Base-by-base conservation (phyloP, 2,113 vertebrate species). In the Spermophilus dauricus region DNA sequence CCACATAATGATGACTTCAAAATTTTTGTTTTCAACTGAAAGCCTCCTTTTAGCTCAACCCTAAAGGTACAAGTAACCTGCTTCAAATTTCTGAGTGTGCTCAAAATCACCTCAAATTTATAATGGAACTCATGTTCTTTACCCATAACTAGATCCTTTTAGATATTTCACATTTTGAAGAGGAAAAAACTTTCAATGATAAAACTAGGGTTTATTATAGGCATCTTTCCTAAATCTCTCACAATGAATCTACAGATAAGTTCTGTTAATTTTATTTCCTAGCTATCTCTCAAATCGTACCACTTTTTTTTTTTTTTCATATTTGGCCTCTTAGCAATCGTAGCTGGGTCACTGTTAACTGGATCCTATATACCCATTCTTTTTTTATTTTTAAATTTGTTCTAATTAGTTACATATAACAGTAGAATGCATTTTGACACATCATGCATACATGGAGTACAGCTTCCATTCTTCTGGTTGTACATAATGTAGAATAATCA, bases 71-170 rank as follows among this genome's bases (percentile, higher is more conserved):
- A 84, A 69, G 5, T 73, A 20, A n/a, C 16, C 22, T 82, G 45
- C 51, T 48, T 76, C 12, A 73, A 30, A 95, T 17, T 67, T 93
- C 58, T 51, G 11, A 53, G 16, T 32, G 39, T 16, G 24, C 39
- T 77, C 75, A 93, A 90, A 84, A 45, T 73, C 45, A 93, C 17
- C 48, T 84, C 91, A 53, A 87, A 32, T 37, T 90, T 22, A 84
- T 8, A 67, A 5, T 12, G 78, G n/a, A 93, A 91, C 28, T 4
- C 82, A 91, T 73, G 53, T 90, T 92, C 16, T 51, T 93, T 45
- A 82, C 14, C 32, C 18, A 1, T 3, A 81, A 48, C 3, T 84
- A 4, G 16, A 51, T 34, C 0, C 14, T 42, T 56, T 61, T n/a
- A 65, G 61, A 14, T 34, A 9, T 75, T 96, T 86, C 39, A 26